phyloP scores from a whole-genome alignment of 2,113 vertebrate species.

The Nesogale talazaci region DNA sequence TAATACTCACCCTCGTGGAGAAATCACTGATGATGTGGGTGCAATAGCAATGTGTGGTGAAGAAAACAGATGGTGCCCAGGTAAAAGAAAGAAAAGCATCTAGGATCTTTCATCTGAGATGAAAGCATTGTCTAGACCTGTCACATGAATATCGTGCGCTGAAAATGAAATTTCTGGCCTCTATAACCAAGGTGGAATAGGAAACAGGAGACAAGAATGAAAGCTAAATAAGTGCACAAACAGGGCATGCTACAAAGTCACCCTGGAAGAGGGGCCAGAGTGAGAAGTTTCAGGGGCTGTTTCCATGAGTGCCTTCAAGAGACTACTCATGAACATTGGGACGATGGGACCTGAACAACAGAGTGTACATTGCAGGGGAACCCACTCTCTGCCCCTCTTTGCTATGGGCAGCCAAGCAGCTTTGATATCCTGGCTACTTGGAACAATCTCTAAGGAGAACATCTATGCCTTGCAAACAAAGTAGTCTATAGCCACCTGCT shows the following conservation, averaged over 20 bases:
- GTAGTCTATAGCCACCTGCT: background rate
- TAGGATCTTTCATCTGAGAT: background rate
- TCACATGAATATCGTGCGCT: background rate
- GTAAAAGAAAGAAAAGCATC: no score
- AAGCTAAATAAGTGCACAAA: background rate
- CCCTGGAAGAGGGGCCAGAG: background rate
- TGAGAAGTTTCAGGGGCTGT: background rate
- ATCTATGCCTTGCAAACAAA: background rate
- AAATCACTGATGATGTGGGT: no score
- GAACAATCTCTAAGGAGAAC: background rate
- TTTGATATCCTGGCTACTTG: background rate
- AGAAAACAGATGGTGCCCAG: no score
- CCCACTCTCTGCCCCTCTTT: background rate
- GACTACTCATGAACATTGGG: background rate
- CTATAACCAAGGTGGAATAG: background rate
- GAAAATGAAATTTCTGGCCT: slow-evolving; percentile 11
- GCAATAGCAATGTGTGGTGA: no score
- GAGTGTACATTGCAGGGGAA: background rate
- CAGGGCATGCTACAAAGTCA: background rate
- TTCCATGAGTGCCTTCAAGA: background rate
- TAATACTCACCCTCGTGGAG: no score
- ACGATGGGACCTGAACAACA: background rate
- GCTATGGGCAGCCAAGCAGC: background rate
- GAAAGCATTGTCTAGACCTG: background rate
- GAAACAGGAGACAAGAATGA: background rate